Percentiles rank a stretch among this genome's conserved stretches.
These are phyloP conservation scores for Nomada hirtipes DNA, from an alignment of 2,888 invertebrate species.

Conservation along the genomic window DNA sequence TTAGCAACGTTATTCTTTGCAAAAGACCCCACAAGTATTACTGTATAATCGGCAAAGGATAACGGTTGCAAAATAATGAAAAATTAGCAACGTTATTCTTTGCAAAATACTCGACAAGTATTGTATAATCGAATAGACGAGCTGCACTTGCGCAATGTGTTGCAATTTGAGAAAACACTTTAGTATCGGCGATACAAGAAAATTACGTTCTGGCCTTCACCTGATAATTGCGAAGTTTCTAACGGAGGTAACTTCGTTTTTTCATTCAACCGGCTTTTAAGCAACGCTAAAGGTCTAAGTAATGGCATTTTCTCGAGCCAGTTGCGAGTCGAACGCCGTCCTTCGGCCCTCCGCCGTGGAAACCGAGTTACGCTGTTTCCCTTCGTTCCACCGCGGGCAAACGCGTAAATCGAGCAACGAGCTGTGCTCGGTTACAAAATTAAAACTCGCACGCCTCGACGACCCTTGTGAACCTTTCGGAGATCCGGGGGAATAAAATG, in stretches of 20 bases:
- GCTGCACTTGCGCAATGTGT: too few relatives aligned
- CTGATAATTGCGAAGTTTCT: neutral
- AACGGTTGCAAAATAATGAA: too few relatives aligned
- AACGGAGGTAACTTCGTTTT: slow-evolving; percentile 22
- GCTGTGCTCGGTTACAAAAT: neutral
- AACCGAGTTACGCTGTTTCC: slow-evolving; percentile 1
- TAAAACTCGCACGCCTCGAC: neutral
- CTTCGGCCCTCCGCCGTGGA: neutral
- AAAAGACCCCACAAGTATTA: too few relatives aligned
- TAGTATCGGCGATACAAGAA: too few relatives aligned
- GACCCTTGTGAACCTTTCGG: neutral
- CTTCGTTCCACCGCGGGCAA: neutral
- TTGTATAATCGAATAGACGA: too few relatives aligned
- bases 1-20: too few relatives aligned
- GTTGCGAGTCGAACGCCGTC: slow-evolving; percentile 2
- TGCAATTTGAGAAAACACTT: too few relatives aligned
- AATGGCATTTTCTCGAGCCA: slow-evolving; percentile 11
- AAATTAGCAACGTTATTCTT: too few relatives aligned
- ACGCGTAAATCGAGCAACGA: neutral
- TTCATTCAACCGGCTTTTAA: slow-evolving; percentile 25
- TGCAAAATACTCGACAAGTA: too few relatives aligned
- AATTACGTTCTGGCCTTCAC: slow-evolving; percentile 2
- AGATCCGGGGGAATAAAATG: too few relatives aligned
- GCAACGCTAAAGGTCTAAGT: slow-evolving; percentile 4
- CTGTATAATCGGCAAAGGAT: too few relatives aligned